These are phyloP conservation scores for Scaptomyza hsui DNA, from an alignment of 1,140 invertebrate genomes.

Conservation along the genomic window DNA sequence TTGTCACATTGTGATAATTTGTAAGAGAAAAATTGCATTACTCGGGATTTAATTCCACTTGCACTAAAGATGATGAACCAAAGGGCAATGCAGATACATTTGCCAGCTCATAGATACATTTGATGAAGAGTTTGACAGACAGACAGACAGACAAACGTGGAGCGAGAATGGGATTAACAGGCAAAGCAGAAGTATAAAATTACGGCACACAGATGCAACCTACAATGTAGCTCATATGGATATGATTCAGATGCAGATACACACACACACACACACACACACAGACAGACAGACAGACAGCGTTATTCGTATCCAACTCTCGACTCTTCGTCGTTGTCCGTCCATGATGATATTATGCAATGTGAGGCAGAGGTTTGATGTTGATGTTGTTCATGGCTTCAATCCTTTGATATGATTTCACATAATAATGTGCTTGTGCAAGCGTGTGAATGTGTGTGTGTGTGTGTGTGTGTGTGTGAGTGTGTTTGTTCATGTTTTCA, in stretches of 20 bases:
- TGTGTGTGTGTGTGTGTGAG: slow-evolving; percentile 2
- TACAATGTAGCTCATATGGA: slow-evolving; percentile 6
- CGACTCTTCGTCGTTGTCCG: background rate
- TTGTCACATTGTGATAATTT: slow-evolving; percentile 17
- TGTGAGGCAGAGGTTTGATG: slow-evolving; percentile 55
- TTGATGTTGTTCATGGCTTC: slow-evolving; percentile 60
- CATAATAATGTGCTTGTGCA: slow-evolving; percentile 69
- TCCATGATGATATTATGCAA: slow-evolving; percentile 67
- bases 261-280: background rate
- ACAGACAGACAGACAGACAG: background rate
- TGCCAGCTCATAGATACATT: slow-evolving; percentile 51
- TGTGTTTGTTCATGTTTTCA: slow-evolving; percentile 58
- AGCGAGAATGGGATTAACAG: background rate
- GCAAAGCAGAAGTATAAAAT: slow-evolving; percentile 58
- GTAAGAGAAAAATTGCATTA: slow-evolving; percentile 2
- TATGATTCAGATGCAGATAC: slow-evolving; percentile 22
- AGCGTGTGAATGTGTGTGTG: slow-evolving; percentile 13
- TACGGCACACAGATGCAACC: slow-evolving; percentile 59
- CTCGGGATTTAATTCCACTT: slow-evolving; percentile 38
- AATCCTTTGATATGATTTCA: slow-evolving; percentile 79
- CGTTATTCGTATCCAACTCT: slow-evolving; percentile 7
- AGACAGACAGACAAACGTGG: background rate
- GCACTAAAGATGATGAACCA: slow-evolving; percentile 44
- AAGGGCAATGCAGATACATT: slow-evolving; percentile 37
- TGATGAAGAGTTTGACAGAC: slow-evolving; percentile 13